Evolutionary conservation across 2,888 invertebrate species (phyloP).

Genomic region (Brenthis daphne): DNA sequence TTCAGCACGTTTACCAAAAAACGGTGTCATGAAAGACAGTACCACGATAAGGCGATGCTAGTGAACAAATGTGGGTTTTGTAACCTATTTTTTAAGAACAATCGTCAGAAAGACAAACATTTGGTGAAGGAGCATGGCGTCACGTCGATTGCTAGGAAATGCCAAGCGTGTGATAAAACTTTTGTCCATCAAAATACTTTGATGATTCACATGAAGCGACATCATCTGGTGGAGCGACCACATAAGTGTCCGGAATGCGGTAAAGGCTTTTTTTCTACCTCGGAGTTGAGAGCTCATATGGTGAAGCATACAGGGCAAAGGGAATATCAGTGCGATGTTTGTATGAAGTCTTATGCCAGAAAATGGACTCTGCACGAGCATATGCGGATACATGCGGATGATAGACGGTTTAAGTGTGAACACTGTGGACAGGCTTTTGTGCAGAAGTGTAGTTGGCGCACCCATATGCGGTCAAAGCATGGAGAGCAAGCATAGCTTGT

Average conservation of each 20-base stretch:
- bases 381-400: slow-evolving; percentile 44
- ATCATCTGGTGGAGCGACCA: slow-evolving; percentile 56
- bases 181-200: slow-evolving; percentile 51
- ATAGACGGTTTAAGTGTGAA: slow-evolving; percentile 43
- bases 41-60: slow-evolving; percentile 38
- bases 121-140: slow-evolving; percentile 42
- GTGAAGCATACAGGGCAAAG: slow-evolving; percentile 51
- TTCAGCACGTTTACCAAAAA: slow-evolving; percentile 72
- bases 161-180: slow-evolving; percentile 55
- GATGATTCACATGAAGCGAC: slow-evolving; percentile 54
- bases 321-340: slow-evolving; percentile 53
- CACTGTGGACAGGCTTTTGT: slow-evolving; percentile 45
- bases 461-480: slow-evolving; percentile 53
- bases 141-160: slow-evolving; percentile 44
- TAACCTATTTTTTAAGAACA: slow-evolving; percentile 56
- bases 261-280: slow-evolving; percentile 54
- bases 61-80: slow-evolving; percentile 56
- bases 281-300: slow-evolving; percentile 52
- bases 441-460: slow-evolving; percentile 58
- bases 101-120: slow-evolving; percentile 44
- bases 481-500: background rate
- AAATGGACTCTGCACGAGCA: slow-evolving; percentile 43
- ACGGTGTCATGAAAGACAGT: slow-evolving; percentile 56
- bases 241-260: slow-evolving; percentile 58
- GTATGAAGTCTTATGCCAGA: slow-evolving; percentile 52